phyloP scores from a whole-genome alignment of 1,140 invertebrate genomes.

The Trichonephila clavata region DNA sequence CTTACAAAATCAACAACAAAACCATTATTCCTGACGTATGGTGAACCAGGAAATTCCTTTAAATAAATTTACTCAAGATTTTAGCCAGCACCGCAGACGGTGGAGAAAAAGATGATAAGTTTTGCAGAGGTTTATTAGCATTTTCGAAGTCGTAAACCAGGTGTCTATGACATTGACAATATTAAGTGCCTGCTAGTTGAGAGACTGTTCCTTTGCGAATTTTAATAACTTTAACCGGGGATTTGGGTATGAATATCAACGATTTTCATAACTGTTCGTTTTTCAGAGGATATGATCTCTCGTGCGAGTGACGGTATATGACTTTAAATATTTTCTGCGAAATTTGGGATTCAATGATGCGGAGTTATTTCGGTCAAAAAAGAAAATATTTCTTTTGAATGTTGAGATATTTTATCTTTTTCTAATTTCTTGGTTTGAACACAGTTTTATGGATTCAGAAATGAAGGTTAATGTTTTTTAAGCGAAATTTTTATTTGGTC shows the following conservation, averaged over 20 bases:
- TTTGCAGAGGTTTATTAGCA: background rate
- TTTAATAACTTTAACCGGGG: background rate
- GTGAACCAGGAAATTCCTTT: background rate
- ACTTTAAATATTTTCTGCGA: background rate
- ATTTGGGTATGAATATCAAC: background rate
- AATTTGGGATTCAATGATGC: too few relatives aligned
- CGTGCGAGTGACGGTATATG: background rate
- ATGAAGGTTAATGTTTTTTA: too few relatives aligned
- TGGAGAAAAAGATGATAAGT: background rate
- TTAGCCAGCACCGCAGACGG: background rate
- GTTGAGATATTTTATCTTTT: background rate
- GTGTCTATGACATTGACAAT: conserved; percentile 25
- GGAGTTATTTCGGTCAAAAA: too few relatives aligned
- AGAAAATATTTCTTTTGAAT: background rate
- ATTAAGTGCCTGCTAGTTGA: background rate
- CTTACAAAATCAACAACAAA: background rate
- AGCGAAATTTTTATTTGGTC: too few relatives aligned
- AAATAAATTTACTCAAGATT: conserved; percentile 21
- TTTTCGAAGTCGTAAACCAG: conserved; percentile 10
- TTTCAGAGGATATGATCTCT: background rate
- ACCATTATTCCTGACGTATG: background rate
- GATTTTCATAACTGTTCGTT: background rate
- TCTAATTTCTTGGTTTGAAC: too few relatives aligned
- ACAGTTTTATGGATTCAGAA: too few relatives aligned
- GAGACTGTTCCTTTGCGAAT: background rate